These are phyloP conservation scores for Lerista edwardsae DNA, from an alignment of 2,797 vertebrate genomes.

Conservation along the genomic window DNA sequence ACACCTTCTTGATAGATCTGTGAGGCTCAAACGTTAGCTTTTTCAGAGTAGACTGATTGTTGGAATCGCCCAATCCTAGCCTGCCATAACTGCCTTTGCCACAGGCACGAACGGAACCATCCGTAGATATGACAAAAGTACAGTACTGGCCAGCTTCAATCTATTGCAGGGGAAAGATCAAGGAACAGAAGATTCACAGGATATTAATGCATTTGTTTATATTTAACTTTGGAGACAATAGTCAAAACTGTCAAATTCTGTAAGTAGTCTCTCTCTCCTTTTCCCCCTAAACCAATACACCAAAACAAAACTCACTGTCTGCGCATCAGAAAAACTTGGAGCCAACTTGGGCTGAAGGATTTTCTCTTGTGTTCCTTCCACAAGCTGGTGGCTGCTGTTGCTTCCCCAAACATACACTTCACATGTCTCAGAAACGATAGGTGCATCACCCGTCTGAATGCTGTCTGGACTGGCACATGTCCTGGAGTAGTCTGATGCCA, in stretches of 20 bases:
- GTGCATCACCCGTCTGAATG: constrained; percentile 91
- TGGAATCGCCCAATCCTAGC: constrained; percentile 84
- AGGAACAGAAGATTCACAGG: background rate
- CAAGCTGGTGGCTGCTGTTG: constrained; percentile 85
- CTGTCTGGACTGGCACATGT: constrained; percentile 97
- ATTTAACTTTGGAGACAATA: background rate
- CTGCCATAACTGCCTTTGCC: constrained; percentile 86
- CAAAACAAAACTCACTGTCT: constrained; percentile 77
- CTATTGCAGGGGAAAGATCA: constrained; percentile 65
- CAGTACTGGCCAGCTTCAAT: constrained; percentile 87
- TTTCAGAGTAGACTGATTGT: constrained; percentile 85
- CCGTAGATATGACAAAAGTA: constrained; percentile 85
- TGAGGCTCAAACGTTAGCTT: constrained; percentile 86
- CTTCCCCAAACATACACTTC: constrained; percentile 93
- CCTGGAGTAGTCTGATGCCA: constrained; percentile 98
- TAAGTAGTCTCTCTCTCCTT: background rate
- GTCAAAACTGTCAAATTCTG: background rate
- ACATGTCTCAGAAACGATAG: constrained; percentile 93
- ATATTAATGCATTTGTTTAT: background rate
- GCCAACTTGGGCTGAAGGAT: constrained; percentile 85
- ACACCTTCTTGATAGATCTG: constrained; percentile 85
- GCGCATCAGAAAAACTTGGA: constrained; percentile 86
- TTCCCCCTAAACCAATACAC: background rate
- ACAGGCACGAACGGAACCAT: constrained; percentile 85
- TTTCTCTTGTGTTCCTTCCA: constrained; percentile 86